phyloP scores from a whole-genome alignment of 2,113 vertebrate genomes.

The Oenanthe melanoleuca region DNA sequence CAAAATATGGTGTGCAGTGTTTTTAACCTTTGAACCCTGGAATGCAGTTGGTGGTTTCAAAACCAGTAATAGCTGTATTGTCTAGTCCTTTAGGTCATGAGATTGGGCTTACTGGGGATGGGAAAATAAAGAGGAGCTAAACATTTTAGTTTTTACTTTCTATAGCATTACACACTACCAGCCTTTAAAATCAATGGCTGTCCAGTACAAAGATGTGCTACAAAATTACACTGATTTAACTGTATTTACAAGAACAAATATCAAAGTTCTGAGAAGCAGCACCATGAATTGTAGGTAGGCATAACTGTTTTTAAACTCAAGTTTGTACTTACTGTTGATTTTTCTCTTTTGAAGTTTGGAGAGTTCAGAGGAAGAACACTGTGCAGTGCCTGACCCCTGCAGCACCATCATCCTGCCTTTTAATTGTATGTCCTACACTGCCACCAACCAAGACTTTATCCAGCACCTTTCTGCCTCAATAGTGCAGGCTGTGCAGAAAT shows the following conservation, averaged over 20 bases:
- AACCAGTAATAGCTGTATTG: not conserved
- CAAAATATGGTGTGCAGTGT: not conserved
- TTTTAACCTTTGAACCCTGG: not conserved
- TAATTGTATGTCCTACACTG: constrained; percentile 81
- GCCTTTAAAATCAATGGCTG: not conserved
- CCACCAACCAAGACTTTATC: constrained; percentile 83
- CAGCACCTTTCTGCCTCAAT: constrained; percentile 83
- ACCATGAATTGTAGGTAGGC: not conserved
- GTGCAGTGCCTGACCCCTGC: constrained; percentile 59
- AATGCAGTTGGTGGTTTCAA: not conserved
- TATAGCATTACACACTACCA: not conserved
- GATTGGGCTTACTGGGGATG: not conserved
- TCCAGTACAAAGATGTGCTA: not conserved
- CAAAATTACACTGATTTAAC: not conserved
- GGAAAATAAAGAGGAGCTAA: not conserved
- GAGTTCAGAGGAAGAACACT: constrained; percentile 66
- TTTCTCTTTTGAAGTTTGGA: constrained; percentile 61
- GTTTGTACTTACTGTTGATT: not conserved
- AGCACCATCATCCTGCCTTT: constrained; percentile 81
- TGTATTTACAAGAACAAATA: not conserved
- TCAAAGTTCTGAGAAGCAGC: not conserved
- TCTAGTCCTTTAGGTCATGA: not conserved
- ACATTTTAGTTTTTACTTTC: not conserved
- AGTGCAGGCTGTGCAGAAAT: constrained; percentile 68
- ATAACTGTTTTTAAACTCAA: not conserved